Conservation (phyloP, 2,888 invertebrate species). For the Spodoptera picta region DNA sequence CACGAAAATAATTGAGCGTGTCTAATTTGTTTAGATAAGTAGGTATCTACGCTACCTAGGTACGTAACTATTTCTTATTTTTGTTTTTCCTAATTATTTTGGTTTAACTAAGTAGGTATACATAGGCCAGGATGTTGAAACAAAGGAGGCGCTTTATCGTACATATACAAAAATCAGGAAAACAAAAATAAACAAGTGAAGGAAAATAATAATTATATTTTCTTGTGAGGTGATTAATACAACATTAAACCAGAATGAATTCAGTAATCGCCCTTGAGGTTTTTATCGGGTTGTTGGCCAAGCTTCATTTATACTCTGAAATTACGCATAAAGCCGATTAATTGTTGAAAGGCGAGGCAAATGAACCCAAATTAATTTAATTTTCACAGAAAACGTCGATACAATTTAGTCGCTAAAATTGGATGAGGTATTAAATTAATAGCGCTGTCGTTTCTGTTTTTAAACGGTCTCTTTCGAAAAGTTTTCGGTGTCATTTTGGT, state of each 20-base stretch:
- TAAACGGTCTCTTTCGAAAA: slow-evolving; percentile 4
- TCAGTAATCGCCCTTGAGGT: slow-evolving; percentile 39
- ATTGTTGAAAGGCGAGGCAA: slow-evolving; percentile 51
- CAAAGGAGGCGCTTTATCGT: too few species aligned
- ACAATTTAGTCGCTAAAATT: slow-evolving; percentile 33
- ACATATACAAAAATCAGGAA: too few species aligned
- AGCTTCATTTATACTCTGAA: slow-evolving; percentile 28
- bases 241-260: slow-evolving; percentile 26
- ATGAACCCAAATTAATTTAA: slow-evolving; percentile 52
- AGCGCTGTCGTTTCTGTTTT: slow-evolving; percentile 15
- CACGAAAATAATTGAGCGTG: slow-evolving; percentile 5
- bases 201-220: background rate
- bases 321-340: slow-evolving; percentile 48
- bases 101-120: too few species aligned
- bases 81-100: too few species aligned
- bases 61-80: too few species aligned
- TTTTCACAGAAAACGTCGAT: slow-evolving; percentile 50
- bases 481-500: background rate
- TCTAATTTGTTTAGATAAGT: too few species aligned
- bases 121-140: too few species aligned
- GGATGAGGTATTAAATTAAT: slow-evolving; percentile 37
- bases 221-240: slow-evolving; percentile 11
- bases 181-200: too few species aligned
- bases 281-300: slow-evolving; percentile 29
- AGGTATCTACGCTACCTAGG: too few species aligned